phyloP scores from a whole-genome alignment of 2,888 invertebrate genomes.

The Timandra comae region DNA sequence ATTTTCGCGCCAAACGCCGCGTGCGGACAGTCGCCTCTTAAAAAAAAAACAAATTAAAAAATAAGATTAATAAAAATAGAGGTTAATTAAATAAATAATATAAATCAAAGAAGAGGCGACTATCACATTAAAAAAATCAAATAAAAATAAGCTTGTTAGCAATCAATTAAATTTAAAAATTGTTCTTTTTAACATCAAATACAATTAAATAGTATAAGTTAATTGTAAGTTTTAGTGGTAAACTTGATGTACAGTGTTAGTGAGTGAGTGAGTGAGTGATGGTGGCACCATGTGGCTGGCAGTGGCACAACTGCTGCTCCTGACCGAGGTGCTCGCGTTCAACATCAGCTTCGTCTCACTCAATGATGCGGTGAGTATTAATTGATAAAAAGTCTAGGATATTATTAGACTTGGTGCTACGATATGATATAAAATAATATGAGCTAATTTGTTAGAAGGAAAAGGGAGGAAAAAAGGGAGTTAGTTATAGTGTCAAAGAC shows the following conservation, averaged over 20 bases:
- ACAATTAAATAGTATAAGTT: neutral
- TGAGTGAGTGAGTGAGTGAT: constrained; percentile 25
- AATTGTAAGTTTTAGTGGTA: constrained; percentile 11
- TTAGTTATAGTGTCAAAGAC: too few species aligned
- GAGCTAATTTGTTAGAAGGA: too few species aligned
- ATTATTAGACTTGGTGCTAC: too few species aligned
- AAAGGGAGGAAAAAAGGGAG: too few species aligned
- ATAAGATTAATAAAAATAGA: neutral
- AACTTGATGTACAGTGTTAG: neutral
- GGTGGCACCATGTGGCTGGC: constrained; percentile 56
- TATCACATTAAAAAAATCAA: too few species aligned
- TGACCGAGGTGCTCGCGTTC: constrained; percentile 44
- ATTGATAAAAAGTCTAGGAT: too few species aligned
- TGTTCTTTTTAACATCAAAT: constrained; percentile 4
- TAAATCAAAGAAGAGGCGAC: too few species aligned
- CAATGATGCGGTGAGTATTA: constrained; percentile 47
- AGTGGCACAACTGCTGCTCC: constrained; percentile 50
- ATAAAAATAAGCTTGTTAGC: too few species aligned
- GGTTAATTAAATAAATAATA: neutral
- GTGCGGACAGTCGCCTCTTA: constrained; percentile 44
- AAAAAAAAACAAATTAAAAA: constrained; percentile 22
- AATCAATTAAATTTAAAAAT: too few species aligned
- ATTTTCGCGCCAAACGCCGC: constrained; percentile 67
- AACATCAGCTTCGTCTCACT: constrained; percentile 46
- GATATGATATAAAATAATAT: too few species aligned